Conservation (phyloP, 2,113 vertebrate species). For the Oncorhynchus mykiss region DNA sequence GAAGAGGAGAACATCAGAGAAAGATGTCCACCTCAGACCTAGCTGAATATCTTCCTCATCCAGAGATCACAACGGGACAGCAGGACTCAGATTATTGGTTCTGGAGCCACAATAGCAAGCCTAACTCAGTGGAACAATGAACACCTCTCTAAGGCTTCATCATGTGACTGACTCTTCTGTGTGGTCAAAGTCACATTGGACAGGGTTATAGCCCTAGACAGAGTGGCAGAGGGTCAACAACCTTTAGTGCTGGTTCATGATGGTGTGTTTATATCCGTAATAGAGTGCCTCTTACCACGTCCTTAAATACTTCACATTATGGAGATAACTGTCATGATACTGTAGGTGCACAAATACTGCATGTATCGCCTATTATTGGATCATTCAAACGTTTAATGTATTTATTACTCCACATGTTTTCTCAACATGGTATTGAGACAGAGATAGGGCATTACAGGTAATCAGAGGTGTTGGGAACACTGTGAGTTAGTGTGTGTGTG, state of each 20-base stretch:
- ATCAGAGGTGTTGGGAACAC: too few species aligned
- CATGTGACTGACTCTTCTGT: slow-evolving; percentile 28
- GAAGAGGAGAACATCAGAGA: slow-evolving; percentile 41
- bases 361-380: neutral
- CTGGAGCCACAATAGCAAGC: slow-evolving; percentile 26
- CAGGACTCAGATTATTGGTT: slow-evolving; percentile 28
- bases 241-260: neutral
- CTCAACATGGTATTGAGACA: neutral
- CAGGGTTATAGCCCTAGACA: slow-evolving; percentile 13
- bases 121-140: neutral
- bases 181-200: slow-evolving; percentile 35
- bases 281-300: neutral
- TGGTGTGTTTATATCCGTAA: neutral
- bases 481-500: neutral
- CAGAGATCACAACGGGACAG: slow-evolving; percentile 40
- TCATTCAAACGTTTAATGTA: neutral
- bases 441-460: too few species aligned
- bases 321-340: neutral
- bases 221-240: neutral
- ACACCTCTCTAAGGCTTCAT: slow-evolving; percentile 8
- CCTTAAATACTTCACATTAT: too few species aligned
- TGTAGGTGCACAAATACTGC: neutral
- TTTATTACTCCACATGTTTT: neutral
- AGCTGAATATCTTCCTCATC: slow-evolving; percentile 39
- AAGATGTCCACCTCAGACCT: slow-evolving; percentile 45